Conservation (phyloP, 2,888 invertebrate genomes). For the Mesochorus sp. region DNA sequence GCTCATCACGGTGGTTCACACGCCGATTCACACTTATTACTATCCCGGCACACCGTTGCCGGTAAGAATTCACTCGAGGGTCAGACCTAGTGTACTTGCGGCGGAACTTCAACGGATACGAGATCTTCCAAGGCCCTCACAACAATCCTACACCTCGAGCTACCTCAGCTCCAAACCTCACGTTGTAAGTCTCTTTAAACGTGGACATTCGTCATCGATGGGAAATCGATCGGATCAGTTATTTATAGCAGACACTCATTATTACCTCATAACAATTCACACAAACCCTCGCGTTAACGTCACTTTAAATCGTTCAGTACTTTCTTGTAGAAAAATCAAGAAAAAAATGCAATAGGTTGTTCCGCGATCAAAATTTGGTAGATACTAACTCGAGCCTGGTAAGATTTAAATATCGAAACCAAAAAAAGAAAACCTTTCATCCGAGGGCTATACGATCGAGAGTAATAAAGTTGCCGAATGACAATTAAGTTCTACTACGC, state of each 20-base stretch:
- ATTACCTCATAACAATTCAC: background rate
- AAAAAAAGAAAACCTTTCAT: too few relatives aligned
- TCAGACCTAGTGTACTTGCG: conserved; percentile 79
- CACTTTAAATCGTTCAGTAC: background rate
- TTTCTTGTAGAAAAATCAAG: background rate
- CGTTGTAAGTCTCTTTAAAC: conserved; percentile 76
- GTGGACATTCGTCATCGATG: background rate
- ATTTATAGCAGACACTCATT: background rate
- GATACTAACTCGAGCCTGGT: too few relatives aligned
- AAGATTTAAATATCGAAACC: too few relatives aligned
- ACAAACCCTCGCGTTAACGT: background rate
- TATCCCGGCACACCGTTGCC: conserved; percentile 76
- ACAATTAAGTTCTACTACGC: conserved; percentile 54
- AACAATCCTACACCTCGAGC: conserved; percentile 85
- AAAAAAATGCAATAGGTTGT: background rate
- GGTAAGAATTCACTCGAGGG: conserved; percentile 78
- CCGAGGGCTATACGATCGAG: too few relatives aligned
- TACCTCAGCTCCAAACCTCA: conserved; percentile 92
- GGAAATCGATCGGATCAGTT: conserved; percentile 4
- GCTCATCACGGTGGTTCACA: conserved; percentile 79
- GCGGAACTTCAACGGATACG: conserved; percentile 81
- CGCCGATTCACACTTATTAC: conserved; percentile 78
- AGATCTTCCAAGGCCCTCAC: conserved; percentile 76
- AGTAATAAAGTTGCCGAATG: conserved; percentile 23
- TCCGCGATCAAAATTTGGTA: background rate